Evolutionary conservation across 2,888 invertebrate genomes (phyloP).

Genomic region (Nipponacmea schrenckii): DNA sequence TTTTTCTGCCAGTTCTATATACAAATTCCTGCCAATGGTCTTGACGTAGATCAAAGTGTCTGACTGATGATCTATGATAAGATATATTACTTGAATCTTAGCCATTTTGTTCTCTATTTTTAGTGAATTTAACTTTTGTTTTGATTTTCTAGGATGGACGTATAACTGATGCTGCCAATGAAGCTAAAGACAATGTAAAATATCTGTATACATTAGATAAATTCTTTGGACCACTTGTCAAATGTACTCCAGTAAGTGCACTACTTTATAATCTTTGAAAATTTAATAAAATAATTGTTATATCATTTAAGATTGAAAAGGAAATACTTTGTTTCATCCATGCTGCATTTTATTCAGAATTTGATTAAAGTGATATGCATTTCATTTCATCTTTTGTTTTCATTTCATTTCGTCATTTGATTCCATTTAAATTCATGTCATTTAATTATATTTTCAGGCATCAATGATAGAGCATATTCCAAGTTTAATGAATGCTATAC

Average conservation of each 20-base stretch:
- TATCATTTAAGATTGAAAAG: not conserved
- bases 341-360: not conserved
- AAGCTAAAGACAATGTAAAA: conserved; percentile 94
- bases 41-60: too few species aligned
- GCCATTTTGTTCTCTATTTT: too few species aligned
- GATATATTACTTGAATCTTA: too few species aligned
- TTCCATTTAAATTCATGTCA: too few species aligned
- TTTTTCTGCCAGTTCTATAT: too few species aligned
- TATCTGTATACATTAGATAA: conserved; percentile 94
- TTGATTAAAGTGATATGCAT: not conserved
- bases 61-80: too few species aligned
- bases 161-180: conserved; percentile 93
- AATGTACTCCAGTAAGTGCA: conserved; percentile 85
- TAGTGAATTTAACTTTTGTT: not conserved
- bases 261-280: not conserved
- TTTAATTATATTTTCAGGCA: conserved; percentile 70
- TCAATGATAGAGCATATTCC: conserved; percentile 91
- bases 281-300: not conserved
- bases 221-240: conserved; percentile 91
- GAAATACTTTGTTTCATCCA: too few species aligned
- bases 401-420: too few species aligned
- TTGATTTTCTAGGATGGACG: conserved; percentile 76
- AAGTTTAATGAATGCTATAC: conserved; percentile 88
- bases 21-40: too few species aligned
- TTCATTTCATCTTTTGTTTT: too few species aligned